These are phyloP conservation scores for rabbit (Oryctolagus cuniculus) DNA, from an alignment of 2,113 vertebrate genomes.

Conservation along the genomic window mOryCun1.1 NC_091440.1:27542501-27543000, in stretches of 20 bases:
- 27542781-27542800: background rate
- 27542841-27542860: background rate
- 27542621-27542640: background rate
- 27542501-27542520: background rate
- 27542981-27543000: too few relatives aligned
- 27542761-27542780: background rate
- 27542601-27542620: background rate
- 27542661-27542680: background rate
- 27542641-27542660: background rate
- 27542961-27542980: too few relatives aligned
- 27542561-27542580: background rate
- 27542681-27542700: background rate
- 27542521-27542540: background rate
- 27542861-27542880: background rate
- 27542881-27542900: background rate
- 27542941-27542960: background rate
- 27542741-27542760: background rate
- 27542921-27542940: background rate
- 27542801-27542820: background rate
- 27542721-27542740: background rate
- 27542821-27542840: background rate
- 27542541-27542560: background rate
- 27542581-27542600: background rate
- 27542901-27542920: background rate
- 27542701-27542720: background rate